Evolutionary conservation across 2,113 vertebrate species (phyloP).

Genomic region (Callospermophilus lateralis): DNA sequence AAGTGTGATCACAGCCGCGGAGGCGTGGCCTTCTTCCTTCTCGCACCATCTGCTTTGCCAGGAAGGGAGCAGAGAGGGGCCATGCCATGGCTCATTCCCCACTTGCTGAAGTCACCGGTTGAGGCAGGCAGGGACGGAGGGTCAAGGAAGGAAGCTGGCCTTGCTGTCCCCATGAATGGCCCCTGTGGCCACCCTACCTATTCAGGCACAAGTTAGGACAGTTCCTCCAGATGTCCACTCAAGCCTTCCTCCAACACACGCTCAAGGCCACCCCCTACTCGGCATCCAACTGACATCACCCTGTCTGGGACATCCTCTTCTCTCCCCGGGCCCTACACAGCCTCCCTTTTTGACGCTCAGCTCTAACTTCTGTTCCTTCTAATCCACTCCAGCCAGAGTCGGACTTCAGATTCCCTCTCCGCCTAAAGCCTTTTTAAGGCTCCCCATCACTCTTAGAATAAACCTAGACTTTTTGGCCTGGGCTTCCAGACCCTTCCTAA

Average conservation of each 20-base stretch:
- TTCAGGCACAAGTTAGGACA: neutral
- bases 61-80: conserved; percentile 72
- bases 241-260: neutral
- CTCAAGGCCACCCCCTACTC: neutral
- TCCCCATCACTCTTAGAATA: neutral
- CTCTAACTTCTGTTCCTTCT: neutral
- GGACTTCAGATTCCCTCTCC: neutral
- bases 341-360: fast-evolving
- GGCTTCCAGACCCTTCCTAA: neutral
- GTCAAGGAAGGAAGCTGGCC: neutral
- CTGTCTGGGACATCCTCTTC: neutral
- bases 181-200: neutral
- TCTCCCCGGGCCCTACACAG: neutral
- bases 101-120: conserved; percentile 43
- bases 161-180: neutral
- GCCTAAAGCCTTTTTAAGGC: neutral
- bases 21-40: conserved; percentile 78
- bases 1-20: conserved; percentile 61
- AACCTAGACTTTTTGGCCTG: neutral
- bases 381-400: neutral
- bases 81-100: conserved; percentile 58
- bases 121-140: neutral
- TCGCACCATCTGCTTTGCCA: conserved; percentile 74
- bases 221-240: neutral
- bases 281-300: fast-evolving